Base-by-base conservation (phyloP, 30 jellyfish, hydroid and myxozoan species). In the Pseudorhiza aurosa region DNA sequence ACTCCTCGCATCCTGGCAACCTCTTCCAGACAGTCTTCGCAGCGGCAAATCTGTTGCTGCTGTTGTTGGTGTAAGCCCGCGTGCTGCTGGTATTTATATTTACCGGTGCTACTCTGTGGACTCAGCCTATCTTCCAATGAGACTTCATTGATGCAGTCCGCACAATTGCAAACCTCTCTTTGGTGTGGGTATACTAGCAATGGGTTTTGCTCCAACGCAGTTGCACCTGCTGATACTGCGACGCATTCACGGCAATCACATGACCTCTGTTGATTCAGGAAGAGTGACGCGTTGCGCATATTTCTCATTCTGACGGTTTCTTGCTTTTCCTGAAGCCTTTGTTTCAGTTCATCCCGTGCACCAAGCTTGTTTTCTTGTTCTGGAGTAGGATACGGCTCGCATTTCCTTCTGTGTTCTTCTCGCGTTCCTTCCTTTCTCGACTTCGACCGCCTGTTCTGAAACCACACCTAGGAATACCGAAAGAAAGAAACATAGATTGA, bases 361-460 rank as follows among this genome's bases (percentile, higher is more conserved):
- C 24, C 67, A n/a, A 53, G 5, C 67, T 18, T 42, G 26, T 49
- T 28, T 21, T 30, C 17, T 15, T 29, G 50, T 3, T 28, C 43
- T 6, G 32, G 46, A 18, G 30, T 32, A 9, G 65, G 82, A 64
- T 47, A 78, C 1, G 90, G 76, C 4, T 15, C 77, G 0, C 32
- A 26, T 29, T 65, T 42, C 5, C 59, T 45, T 32, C 82, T 83
- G 24, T 32, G 26, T 30, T 63, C 64, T 17, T 25, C 53, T 12
- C 77, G 58, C 1, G 43, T 65, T 11, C 91, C 91, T 39, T 80
- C 91, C 42, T 80, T 80, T 44, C 91, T 51, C 14, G 71, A 57
- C 40, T 80, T 80, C 17, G 91, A 80, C 24, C 91, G 67, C 51
- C 91, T 9, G 58, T 80, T 80, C 40, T 80, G 91, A 55, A 80